These are phyloP conservation scores for Corvus hawaiiensis DNA, from an alignment of 2,113 vertebrate species.

Conservation along the genomic window DNA sequence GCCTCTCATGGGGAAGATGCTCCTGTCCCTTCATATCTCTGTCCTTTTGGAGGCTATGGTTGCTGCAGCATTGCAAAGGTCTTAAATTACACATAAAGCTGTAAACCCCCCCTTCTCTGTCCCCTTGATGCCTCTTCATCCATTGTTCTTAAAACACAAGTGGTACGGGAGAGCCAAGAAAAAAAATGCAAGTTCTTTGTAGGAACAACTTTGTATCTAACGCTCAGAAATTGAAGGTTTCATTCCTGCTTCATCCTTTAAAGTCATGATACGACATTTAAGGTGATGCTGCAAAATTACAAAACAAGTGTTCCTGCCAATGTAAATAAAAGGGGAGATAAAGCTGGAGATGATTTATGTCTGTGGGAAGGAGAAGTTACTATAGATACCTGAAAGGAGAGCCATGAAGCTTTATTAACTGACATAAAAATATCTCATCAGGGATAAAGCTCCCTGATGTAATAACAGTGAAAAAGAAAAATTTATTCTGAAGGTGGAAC, in stretches of 20 bases:
- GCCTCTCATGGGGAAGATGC: background rate
- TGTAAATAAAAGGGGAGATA: background rate
- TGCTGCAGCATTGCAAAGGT: background rate
- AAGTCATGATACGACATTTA: background rate
- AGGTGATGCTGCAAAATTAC: background rate
- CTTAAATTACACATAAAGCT: background rate
- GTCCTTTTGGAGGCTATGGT: background rate
- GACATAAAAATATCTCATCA: background rate
- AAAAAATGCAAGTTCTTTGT: background rate
- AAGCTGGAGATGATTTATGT: background rate
- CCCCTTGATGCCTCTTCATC: background rate
- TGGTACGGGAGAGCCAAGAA: accelerated
- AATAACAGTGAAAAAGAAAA: background rate
- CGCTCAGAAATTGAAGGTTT: accelerated
- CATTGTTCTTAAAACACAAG: background rate
- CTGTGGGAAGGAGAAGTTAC: background rate
- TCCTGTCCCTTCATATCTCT: background rate
- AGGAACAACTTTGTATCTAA: accelerated
- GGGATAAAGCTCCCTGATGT: background rate
- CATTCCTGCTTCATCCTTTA: background rate
- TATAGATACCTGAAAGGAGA: background rate
- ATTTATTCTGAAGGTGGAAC: background rate
- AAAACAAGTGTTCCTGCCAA: background rate
- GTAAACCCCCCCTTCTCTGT: background rate
- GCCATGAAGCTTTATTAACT: background rate